phyloP scores from a whole-genome alignment of 53 echinoderm and acorn worm genomes.

The Echinometra lucunter region DNA sequence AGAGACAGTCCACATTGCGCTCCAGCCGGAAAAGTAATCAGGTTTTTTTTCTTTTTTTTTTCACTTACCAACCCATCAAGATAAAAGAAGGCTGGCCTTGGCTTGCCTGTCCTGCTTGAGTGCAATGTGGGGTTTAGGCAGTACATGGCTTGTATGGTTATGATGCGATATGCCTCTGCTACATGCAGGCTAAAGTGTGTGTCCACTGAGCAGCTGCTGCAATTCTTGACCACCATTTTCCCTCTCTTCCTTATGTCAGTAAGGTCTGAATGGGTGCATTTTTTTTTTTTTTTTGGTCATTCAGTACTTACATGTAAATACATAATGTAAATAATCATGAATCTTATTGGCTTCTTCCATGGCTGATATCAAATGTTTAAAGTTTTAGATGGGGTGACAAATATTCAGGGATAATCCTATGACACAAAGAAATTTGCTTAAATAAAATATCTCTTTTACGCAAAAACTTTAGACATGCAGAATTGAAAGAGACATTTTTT shows the following conservation, averaged over 20 bases:
- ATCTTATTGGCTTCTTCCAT: too few relatives aligned
- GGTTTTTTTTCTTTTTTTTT: conserved; percentile 11
- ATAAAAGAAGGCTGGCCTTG: conserved; percentile 32
- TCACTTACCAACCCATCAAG: conserved; percentile 1
- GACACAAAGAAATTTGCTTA: too few relatives aligned
- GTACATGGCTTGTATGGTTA: not conserved
- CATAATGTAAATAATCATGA: too few relatives aligned
- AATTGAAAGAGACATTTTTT: too few relatives aligned
- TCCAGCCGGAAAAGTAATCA: conserved; percentile 55
- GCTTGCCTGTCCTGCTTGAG: not conserved
- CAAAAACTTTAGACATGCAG: too few relatives aligned
- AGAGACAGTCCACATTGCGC: not conserved
- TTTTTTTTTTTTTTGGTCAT: too few relatives aligned
- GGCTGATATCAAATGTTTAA: too few relatives aligned
- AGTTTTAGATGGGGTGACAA: too few relatives aligned
- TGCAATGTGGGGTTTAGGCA: not conserved
- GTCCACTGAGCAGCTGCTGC: not conserved
- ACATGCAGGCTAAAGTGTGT: not conserved
- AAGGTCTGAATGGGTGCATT: too few relatives aligned
- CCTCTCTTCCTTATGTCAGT: not conserved
- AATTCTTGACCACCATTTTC: not conserved
- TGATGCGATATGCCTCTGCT: not conserved
- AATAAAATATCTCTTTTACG: too few relatives aligned
- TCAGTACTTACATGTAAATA: too few relatives aligned
- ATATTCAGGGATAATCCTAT: too few relatives aligned